A percentile compares a stretch with the other conserved stretches of the same genome.
phyloP scores from a whole-genome alignment of 1,140 invertebrate species.

The Drosophila ambigua region DNA sequence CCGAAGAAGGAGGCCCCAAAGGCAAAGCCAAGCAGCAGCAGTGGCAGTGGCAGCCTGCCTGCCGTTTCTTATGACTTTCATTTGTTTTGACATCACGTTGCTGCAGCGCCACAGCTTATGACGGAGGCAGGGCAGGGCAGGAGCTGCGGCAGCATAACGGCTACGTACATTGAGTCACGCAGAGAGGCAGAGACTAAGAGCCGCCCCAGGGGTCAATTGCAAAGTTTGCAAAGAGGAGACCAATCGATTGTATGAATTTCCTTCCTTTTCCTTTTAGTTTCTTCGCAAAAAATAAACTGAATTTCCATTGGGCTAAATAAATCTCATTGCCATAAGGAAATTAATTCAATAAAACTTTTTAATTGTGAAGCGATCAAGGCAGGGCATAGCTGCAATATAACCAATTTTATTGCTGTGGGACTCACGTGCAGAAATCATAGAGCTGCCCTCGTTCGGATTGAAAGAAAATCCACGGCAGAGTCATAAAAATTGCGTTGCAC shows the following conservation, averaged over 20 bases:
- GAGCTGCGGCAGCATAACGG: conserved; percentile 37
- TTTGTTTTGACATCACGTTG: conserved; percentile 82
- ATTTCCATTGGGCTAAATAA: too few species aligned
- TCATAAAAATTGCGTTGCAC: conserved; percentile 67
- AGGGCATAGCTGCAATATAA: too few species aligned
- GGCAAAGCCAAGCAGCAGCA: conserved; percentile 24
- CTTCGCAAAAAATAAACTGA: too few species aligned
- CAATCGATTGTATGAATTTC: neutral
- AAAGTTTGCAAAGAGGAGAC: neutral
- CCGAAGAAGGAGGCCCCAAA: conserved; percentile 34
- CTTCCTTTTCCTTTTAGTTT: neutral
- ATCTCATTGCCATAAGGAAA: too few species aligned
- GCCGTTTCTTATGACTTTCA: conserved; percentile 72
- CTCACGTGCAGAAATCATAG: neutral
- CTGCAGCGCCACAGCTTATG: conserved; percentile 33
- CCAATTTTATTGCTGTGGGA: too few species aligned
- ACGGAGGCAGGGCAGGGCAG: neutral
- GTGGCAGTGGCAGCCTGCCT: conserved; percentile 20
- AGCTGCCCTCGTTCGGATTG: conserved; percentile 33
- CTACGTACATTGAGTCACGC: conserved; percentile 14
- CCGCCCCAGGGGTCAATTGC: neutral
- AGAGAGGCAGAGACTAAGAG: conserved; percentile 6
- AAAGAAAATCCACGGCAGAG: conserved; percentile 34
- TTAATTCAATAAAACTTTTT: too few species aligned
- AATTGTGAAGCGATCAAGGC: too few species aligned